These are phyloP conservation scores for Solenodon paradoxus DNA, from an alignment of 2,113 vertebrate genomes.

Conservation along the genomic window DNA sequence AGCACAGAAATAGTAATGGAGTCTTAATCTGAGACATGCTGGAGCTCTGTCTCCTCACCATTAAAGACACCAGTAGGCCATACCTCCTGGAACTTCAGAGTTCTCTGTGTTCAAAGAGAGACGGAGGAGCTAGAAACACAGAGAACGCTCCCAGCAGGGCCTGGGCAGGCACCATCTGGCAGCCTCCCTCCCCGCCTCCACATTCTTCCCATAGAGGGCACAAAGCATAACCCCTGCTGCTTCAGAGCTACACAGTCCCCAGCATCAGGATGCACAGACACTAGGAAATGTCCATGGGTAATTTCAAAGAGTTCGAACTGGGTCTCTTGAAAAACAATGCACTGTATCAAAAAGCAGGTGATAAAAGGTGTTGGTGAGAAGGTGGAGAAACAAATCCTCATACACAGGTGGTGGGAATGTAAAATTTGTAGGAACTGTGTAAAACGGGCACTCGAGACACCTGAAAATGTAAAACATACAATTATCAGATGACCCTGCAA, in stretches of 20 bases:
- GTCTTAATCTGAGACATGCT: not conserved
- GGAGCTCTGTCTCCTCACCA: not conserved
- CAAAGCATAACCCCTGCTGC: not conserved
- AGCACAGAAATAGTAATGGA: not conserved
- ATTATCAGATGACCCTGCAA: not conserved
- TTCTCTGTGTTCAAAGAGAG: not conserved
- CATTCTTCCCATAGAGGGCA: no score
- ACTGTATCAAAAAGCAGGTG: not conserved
- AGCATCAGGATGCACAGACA: not conserved
- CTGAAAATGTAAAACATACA: not conserved
- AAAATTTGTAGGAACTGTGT: fast-evolving
- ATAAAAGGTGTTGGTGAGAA: no score
- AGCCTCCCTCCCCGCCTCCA: not conserved
- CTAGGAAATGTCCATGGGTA: not conserved
- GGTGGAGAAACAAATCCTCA: not conserved
- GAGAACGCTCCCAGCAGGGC: not conserved
- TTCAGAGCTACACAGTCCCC: not conserved
- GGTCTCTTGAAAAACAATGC: not conserved
- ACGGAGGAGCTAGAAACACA: not conserved
- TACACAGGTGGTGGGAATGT: fast-evolving
- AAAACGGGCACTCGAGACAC: no score
- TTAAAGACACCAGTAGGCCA: not conserved
- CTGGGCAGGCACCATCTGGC: no score
- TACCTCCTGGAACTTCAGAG: not conserved
- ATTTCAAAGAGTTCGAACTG: not conserved